phyloP scores from a whole-genome alignment of 92 coral and sea anemone species.

The Diadumene lineata region DNA sequence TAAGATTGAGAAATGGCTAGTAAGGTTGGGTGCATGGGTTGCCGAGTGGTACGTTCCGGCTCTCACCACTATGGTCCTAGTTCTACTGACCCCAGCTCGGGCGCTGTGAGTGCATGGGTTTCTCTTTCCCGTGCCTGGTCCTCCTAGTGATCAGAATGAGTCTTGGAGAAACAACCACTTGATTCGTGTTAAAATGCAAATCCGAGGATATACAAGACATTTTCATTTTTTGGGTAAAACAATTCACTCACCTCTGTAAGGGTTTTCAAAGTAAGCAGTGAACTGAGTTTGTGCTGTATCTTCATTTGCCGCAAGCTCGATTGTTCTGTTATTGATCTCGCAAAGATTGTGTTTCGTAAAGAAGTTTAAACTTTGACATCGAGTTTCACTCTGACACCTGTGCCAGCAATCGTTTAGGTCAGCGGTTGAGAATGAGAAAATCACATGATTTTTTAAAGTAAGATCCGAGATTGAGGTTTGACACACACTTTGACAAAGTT shows the following conservation, averaged over 20 bases:
- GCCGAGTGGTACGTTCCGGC: no score
- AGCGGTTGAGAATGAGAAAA: slow-evolving; percentile 7
- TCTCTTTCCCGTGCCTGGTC: no score
- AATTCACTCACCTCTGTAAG: slow-evolving; percentile 24
- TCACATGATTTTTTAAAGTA: slow-evolving; percentile 25
- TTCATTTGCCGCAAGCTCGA: neutral
- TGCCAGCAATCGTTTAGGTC: slow-evolving; percentile 42
- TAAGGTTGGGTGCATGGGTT: no score
- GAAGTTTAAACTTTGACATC: slow-evolving; percentile 49
- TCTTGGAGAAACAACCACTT: no score
- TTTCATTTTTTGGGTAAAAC: neutral
- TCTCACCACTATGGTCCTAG: no score
- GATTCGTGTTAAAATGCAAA: no score
- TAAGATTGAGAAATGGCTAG: no score
- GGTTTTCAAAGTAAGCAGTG: slow-evolving; percentile 39
- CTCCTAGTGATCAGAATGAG: no score
- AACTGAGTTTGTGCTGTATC: neutral
- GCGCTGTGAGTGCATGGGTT: no score
- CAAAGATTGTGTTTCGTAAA: slow-evolving; percentile 26
- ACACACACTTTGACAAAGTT: slow-evolving; percentile 5
- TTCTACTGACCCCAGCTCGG: no score
- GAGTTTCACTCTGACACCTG: slow-evolving; percentile 23
- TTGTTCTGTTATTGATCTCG: slow-evolving; percentile 52
- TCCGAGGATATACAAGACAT: neutral
- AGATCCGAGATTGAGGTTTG: slow-evolving; percentile 9